These are phyloP conservation scores for Agrotis clavis DNA, from an alignment of 2,888 invertebrate genomes.

Conservation along the genomic window DNA sequence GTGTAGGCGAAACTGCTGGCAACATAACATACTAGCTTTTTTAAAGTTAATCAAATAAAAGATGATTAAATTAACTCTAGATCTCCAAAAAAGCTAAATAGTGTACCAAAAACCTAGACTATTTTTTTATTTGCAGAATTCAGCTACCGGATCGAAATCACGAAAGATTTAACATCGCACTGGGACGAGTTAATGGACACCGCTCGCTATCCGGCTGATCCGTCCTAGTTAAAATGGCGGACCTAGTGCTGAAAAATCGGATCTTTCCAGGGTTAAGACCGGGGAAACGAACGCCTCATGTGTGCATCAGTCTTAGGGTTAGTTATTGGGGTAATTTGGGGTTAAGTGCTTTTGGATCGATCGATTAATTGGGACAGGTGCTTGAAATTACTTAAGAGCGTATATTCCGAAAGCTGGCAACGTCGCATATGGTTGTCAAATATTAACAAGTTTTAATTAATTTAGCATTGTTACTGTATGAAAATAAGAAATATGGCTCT, in stretches of 20 bases:
- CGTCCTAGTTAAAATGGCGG: conserved; percentile 44
- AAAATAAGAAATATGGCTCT: too few relatives aligned
- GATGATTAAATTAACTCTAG: background rate
- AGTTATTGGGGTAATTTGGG: conserved; percentile 20
- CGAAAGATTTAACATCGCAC: conserved; percentile 63
- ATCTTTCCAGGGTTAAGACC: conserved; percentile 19
- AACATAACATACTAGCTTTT: too few relatives aligned
- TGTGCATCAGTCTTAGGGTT: conserved; percentile 32
- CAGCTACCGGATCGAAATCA: conserved; percentile 51
- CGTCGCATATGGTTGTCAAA: too few relatives aligned
- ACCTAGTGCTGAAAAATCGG: conserved; percentile 49
- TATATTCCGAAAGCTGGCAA: too few relatives aligned
- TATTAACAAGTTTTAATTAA: too few relatives aligned
- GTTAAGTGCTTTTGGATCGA: conserved; percentile 7
- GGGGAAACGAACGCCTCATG: conserved; percentile 26
- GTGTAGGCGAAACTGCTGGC: too few relatives aligned
- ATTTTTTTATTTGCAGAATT: conserved; percentile 36
- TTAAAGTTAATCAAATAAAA: too few relatives aligned
- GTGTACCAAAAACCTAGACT: too few relatives aligned
- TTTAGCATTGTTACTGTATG: too few relatives aligned
- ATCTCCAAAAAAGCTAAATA: background rate
- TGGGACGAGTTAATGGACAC: conserved; percentile 67
- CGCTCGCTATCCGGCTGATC: conserved; percentile 48
- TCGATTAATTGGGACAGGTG: background rate
- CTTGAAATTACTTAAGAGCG: background rate